phyloP scores from a whole-genome alignment of 92 coral and sea anemone genomes.

The Meandrina meandrites region DNA sequence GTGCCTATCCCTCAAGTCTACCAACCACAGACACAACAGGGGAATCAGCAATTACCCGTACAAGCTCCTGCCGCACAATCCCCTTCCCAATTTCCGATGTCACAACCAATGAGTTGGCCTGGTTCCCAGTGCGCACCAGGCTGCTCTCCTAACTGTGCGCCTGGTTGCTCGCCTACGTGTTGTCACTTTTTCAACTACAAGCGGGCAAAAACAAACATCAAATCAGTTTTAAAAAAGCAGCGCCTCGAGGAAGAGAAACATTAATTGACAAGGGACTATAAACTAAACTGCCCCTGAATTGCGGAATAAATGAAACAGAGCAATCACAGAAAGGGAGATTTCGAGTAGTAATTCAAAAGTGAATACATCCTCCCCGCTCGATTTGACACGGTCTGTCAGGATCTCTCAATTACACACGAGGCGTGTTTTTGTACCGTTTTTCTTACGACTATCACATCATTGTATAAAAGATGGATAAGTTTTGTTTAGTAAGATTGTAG shows the following conservation, averaged over 20 bases:
- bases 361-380: no score
- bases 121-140: slow-evolving; percentile 34
- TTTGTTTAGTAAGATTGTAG: no score
- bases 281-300: background rate
- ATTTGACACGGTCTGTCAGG: no score
- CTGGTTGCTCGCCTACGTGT: slow-evolving; percentile 48
- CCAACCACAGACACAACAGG: slow-evolving; percentile 23
- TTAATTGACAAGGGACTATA: background rate
- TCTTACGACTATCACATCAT: no score
- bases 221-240: slow-evolving; percentile 1
- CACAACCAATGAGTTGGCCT: slow-evolving; percentile 26
- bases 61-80: slow-evolving; percentile 1
- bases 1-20: slow-evolving; percentile 26
- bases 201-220: slow-evolving; percentile 11
- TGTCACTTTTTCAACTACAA: slow-evolving; percentile 42
- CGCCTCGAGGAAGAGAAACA: slow-evolving; percentile 29
- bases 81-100: slow-evolving; percentile 10
- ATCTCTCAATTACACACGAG: no score
- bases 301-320: no score
- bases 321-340: background rate
- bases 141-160: slow-evolving; percentile 62
- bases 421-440: no score
- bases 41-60: background rate
- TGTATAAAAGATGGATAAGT: no score
- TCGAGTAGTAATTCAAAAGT: background rate